Conservation (phyloP, 2,888 invertebrate species). For the Platycheirus albimanus region DNA sequence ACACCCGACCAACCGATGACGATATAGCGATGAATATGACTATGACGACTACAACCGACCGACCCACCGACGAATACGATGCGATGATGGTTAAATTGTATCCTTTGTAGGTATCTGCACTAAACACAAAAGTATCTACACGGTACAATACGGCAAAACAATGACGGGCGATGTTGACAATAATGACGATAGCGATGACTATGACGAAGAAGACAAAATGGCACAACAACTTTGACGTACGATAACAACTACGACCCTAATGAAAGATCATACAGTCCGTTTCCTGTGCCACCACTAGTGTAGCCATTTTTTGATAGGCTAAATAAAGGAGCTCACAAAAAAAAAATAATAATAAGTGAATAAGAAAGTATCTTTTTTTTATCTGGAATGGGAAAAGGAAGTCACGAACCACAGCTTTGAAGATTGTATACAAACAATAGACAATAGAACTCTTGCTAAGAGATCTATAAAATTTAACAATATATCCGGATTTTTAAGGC, state of each 20-base stretch:
- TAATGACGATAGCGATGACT: conserved; percentile 47
- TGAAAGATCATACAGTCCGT: conserved; percentile 62
- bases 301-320: conserved; percentile 41
- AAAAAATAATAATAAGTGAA: neutral
- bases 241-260: conserved; percentile 55
- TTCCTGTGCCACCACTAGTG: conserved; percentile 48
- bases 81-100: conserved; percentile 65
- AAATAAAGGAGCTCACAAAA: conserved; percentile 12
- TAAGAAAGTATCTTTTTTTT: conserved; percentile 1
- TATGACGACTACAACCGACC: too few species aligned
- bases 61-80: conserved; percentile 33
- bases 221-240: conserved; percentile 45
- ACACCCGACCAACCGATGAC: neutral
- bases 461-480: neutral
- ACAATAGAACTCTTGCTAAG: neutral
- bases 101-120: conserved; percentile 62
- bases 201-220: conserved; percentile 29
- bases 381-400: neutral
- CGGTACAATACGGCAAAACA: conserved; percentile 62
- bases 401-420: neutral
- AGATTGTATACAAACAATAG: neutral
- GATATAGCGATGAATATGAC: too few species aligned
- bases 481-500: neutral
- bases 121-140: conserved; percentile 66
- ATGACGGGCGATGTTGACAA: conserved; percentile 59